phyloP scores from a whole-genome alignment of 2,888 invertebrate species.

The Lysandra coridon region DNA sequence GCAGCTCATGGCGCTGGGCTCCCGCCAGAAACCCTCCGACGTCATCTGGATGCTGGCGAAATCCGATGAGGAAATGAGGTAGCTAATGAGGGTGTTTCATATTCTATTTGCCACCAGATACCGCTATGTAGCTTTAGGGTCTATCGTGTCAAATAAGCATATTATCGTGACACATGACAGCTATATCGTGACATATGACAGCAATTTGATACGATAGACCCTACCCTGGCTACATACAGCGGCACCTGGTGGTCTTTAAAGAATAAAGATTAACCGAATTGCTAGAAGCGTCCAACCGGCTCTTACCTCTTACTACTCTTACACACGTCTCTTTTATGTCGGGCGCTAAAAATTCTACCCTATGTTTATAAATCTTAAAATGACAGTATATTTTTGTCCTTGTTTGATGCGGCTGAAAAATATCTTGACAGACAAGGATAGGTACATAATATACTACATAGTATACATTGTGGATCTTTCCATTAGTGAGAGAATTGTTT shows the following conservation, averaged over 20 bases:
- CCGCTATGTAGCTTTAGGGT: no score
- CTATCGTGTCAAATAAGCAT: no score
- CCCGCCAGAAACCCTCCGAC: conserved; percentile 83
- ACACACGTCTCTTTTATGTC: no score
- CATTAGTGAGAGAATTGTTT: background rate
- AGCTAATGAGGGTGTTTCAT: conserved; percentile 51
- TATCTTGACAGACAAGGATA: conserved; percentile 19
- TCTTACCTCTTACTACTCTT: no score
- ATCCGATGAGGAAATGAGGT: conserved; percentile 89
- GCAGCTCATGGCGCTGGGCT: conserved; percentile 89
- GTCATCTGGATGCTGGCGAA: conserved; percentile 91
- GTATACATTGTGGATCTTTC: background rate
- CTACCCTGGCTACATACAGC: no score
- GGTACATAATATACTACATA: background rate
- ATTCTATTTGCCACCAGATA: no score
- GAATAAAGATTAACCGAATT: background rate
- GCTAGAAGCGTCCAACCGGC: background rate
- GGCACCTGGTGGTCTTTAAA: background rate
- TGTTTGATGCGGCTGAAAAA: background rate
- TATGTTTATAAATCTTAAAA: background rate
- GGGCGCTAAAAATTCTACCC: no score
- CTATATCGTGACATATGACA: no score
- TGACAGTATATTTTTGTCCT: background rate
- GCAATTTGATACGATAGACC: no score
- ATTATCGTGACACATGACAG: no score